A percentile compares a stretch with the other conserved stretches of the same genome.
Evolutionary conservation across 2,113 vertebrate genomes (phyloP).

Genomic region (Oxyura jamaicensis): DNA sequence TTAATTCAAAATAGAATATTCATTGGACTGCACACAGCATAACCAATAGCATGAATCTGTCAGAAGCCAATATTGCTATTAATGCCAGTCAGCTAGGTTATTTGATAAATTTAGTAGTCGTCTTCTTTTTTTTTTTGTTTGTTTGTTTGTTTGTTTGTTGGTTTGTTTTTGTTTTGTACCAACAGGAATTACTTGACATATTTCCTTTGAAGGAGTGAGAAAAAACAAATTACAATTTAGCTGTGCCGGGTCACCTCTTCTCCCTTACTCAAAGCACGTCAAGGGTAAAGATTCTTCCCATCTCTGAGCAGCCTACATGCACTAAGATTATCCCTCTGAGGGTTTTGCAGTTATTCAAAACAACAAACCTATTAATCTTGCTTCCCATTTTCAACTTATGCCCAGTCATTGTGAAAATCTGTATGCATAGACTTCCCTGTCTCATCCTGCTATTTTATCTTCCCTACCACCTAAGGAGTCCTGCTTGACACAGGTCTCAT

Average conservation of each 20-base stretch:
- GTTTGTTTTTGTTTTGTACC: no score
- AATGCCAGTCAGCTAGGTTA: not conserved
- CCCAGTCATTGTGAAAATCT: not conserved
- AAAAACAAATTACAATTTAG: not conserved
- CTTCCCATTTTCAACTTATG: not conserved
- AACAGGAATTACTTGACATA: not conserved
- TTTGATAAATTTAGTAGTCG: not conserved
- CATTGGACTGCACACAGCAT: accelerated
- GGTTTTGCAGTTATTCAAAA: not conserved
- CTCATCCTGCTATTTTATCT: not conserved
- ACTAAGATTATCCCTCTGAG: not conserved
- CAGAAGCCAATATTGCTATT: not conserved
- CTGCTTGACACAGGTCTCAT: not conserved
- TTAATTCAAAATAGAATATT: not conserved
- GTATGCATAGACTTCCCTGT: not conserved
- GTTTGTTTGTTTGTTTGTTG: no score
- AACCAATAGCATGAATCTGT: not conserved
- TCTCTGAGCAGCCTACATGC: not conserved
- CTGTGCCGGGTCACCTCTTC: not conserved
- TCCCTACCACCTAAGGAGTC: not conserved
- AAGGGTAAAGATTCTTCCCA: not conserved
- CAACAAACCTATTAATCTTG: not conserved
- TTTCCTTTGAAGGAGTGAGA: not conserved
- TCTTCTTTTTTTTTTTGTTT: not conserved
- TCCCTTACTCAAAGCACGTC: not conserved